A percentile compares a stretch with the other conserved stretches of the same genome.
phyloP scores from a whole-genome alignment of 2,888 invertebrate genomes.

The Nomada fucata region DNA sequence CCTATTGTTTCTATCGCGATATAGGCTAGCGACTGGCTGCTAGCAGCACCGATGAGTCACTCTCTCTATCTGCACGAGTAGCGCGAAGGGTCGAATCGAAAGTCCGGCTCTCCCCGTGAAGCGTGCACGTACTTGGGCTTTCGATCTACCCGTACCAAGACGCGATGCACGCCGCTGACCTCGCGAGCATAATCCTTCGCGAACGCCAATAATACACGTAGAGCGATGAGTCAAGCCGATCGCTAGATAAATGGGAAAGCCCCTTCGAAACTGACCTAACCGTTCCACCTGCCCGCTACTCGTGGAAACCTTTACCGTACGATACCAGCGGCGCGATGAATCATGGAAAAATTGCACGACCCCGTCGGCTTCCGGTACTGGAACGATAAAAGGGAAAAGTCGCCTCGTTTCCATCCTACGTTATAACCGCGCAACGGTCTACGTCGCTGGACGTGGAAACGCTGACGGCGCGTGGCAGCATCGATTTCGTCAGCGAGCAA shows the following conservation, averaged over 20 bases:
- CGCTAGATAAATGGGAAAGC: constrained; percentile 58
- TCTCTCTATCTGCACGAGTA: constrained; percentile 16
- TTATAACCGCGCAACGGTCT: no score
- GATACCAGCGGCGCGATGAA: constrained; percentile 10
- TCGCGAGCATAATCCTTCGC: constrained; percentile 30
- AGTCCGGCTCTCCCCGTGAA: constrained; percentile 37
- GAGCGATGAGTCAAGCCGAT: constrained; percentile 62
- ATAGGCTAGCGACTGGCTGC: constrained; percentile 7
- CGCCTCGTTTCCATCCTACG: neutral
- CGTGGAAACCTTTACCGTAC: neutral
- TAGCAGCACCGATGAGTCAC: constrained; percentile 52
- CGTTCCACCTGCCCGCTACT: neutral
- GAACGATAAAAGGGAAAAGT: neutral
- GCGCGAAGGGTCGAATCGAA: constrained; percentile 41
- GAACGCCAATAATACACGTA: constrained; percentile 27
- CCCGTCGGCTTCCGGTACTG: neutral
- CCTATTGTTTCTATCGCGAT: constrained; percentile 46
- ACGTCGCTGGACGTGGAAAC: neutral
- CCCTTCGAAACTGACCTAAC: constrained; percentile 18
- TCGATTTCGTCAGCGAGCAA: neutral
- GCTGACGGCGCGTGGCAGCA: neutral
- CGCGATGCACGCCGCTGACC: constrained; percentile 1
- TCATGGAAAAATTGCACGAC: constrained; percentile 15
- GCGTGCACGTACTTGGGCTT: constrained; percentile 9
- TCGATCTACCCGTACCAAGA: neutral